Evolutionary conservation across 2,888 invertebrate genomes (phyloP), one percentile per base, ranked within the genome.

Genomic region (Trichopria drosophilae): DNA sequence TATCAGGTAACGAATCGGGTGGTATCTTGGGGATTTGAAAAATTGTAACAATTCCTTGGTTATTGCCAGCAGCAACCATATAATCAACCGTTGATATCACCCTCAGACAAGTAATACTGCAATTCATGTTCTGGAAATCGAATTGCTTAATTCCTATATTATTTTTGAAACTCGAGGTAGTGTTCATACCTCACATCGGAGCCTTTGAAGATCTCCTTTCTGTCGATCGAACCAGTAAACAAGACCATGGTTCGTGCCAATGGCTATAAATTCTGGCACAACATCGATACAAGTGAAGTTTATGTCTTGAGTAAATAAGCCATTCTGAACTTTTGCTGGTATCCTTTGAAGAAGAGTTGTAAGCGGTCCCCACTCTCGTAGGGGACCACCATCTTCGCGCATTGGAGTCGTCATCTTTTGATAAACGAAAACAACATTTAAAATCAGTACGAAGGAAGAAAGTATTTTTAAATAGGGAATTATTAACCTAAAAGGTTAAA

Each of bases 151-250:
- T 32, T 5, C n/a, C n/a, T n/a, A n/a, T n/a, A n/a, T n/a, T n/a
- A n/a, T n/a, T n/a, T n/a, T n/a, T 31, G 34, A 39, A 24, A 20
- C 19, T 31, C 6, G 1, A 37, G n/a, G n/a, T n/a, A n/a, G n/a
- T 36, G 20, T 20, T 13, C 12, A 35, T 80, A 93, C 94, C 83
- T 92, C 90, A 65, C 89, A 86, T 69, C 86, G 79, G 2, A 94
- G 77, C 63, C 87, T 83, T 68, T 92, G 88, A 56, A 93, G 79
- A 60, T 86, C 84, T 41, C 85, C 86, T 31, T 83, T 87, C 57
- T 83, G 84, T 54, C 93, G 81, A 73, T 91, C 86, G 72, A 87
- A 93, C 88, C 93, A 90, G 73, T 91, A 94, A 19, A 93, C 84
- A 45, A 91, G 78, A 2, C 94, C 93, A 13, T 86, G 83, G 76